Conservation (phyloP, 92 coral and sea anemone species). For the Epizoanthus illoricatus region DNA sequence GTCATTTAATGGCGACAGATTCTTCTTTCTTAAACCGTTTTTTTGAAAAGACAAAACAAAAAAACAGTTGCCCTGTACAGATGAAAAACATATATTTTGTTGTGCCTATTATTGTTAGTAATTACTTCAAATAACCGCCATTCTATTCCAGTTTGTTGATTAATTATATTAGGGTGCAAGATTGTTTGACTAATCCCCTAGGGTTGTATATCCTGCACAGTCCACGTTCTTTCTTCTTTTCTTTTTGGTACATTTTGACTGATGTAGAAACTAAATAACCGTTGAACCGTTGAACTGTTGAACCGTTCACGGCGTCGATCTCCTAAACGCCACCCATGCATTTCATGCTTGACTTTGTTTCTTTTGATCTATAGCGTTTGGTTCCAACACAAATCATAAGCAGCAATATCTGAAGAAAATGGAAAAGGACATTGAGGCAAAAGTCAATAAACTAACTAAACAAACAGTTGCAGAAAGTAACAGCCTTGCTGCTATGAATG, state of each 20-base stretch:
- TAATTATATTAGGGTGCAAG: too few relatives aligned
- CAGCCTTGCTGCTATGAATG: neutral
- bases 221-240: neutral
- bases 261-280: neutral
- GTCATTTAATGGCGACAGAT: too few relatives aligned
- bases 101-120: too few relatives aligned
- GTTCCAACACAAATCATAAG: conserved; percentile 14
- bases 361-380: conserved; percentile 42
- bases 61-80: too few relatives aligned
- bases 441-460: conserved; percentile 57
- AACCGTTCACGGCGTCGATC: neutral
- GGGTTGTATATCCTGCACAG: neutral
- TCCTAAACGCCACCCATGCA: neutral
- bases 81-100: neutral
- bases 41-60: too few relatives aligned
- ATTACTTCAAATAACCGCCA: too few relatives aligned
- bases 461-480: conserved; percentile 4
- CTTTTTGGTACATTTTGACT: neutral
- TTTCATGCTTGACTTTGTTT: neutral
- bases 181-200: too few relatives aligned
- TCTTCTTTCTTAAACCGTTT: too few relatives aligned
- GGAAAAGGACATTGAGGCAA: conserved; percentile 74
- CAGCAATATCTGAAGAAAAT: conserved; percentile 49
- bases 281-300: neutral
- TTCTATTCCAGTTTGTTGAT: too few relatives aligned